A percentile compares a stretch with the other conserved stretches of the same genome.
Evolutionary conservation across 1,140 invertebrate genomes (phyloP).

Genomic region (Eueides isabella): DNA sequence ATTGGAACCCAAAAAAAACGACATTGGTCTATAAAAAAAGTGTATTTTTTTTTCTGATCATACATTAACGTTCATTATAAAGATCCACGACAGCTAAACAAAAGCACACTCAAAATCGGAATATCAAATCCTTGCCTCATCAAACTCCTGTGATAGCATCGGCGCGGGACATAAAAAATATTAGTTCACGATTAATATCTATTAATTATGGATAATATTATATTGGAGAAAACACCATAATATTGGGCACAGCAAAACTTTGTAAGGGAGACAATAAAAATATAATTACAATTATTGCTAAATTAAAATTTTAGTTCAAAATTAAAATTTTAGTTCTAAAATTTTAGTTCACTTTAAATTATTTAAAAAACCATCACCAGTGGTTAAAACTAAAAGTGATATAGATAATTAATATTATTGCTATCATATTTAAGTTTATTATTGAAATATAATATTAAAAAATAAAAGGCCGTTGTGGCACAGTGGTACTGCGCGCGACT

Average conservation of each 20-base stretch:
- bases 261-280: background rate
- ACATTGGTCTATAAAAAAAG: too few relatives aligned
- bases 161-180: constrained; percentile 68
- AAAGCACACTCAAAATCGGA: constrained; percentile 56
- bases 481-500: too few relatives aligned
- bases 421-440: background rate
- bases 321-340: background rate
- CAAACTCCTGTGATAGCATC: constrained; percentile 80
- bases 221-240: background rate
- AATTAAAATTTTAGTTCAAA: too few relatives aligned
- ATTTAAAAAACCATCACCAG: background rate
- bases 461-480: background rate
- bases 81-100: constrained; percentile 38
- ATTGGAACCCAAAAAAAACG: too few relatives aligned
- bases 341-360: background rate
- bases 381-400: background rate
- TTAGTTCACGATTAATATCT: constrained; percentile 52
- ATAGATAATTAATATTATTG: background rate
- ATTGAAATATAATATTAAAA: background rate
- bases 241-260: too few relatives aligned
- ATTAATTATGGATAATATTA: background rate
- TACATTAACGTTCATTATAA: constrained; percentile 20
- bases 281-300: too few relatives aligned
- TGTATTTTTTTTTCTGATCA: constrained; percentile 13
- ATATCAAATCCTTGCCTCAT: constrained; percentile 82